phyloP scores from a whole-genome alignment of 2,113 vertebrate species.

The Ranitomeya variabilis region DNA sequence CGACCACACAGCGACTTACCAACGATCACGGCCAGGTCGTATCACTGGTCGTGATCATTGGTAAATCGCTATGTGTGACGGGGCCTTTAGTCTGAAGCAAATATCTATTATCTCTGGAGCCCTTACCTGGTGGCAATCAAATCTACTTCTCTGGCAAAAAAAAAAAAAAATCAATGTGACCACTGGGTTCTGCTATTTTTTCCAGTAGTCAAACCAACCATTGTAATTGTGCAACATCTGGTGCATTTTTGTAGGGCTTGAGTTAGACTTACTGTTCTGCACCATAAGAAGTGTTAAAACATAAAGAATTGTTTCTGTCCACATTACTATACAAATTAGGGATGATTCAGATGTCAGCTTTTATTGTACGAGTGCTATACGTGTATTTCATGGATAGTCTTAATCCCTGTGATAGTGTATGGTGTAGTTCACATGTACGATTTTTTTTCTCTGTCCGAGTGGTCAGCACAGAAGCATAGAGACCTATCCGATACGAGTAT shows the following conservation, averaged over 20 bases:
- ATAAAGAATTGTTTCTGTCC: not conserved
- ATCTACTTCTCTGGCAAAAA: not conserved
- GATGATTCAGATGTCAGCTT: too few species aligned
- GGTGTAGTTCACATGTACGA: too few species aligned
- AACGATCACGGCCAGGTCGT: too few species aligned
- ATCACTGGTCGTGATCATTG: too few species aligned
- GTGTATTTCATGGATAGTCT: too few species aligned
- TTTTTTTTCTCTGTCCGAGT: too few species aligned
- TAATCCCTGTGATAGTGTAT: too few species aligned
- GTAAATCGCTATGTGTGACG: too few species aligned
- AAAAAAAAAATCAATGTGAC: not conserved
- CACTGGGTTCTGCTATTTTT: not conserved
- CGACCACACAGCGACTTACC: too few species aligned
- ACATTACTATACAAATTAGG: not conserved
- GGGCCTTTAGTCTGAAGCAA: not conserved
- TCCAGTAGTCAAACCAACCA: not conserved
- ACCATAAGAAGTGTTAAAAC: not conserved
- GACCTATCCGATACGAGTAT: too few species aligned
- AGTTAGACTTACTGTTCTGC: not conserved
- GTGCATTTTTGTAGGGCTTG: not conserved
- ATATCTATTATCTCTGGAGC: not conserved
- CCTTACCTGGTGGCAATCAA: not conserved
- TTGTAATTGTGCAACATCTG: not conserved
- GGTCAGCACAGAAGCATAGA: too few species aligned
- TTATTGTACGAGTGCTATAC: too few species aligned